Conservation (phyloP, 2,888 invertebrate genomes). For the Cephalotes varians region DNA sequence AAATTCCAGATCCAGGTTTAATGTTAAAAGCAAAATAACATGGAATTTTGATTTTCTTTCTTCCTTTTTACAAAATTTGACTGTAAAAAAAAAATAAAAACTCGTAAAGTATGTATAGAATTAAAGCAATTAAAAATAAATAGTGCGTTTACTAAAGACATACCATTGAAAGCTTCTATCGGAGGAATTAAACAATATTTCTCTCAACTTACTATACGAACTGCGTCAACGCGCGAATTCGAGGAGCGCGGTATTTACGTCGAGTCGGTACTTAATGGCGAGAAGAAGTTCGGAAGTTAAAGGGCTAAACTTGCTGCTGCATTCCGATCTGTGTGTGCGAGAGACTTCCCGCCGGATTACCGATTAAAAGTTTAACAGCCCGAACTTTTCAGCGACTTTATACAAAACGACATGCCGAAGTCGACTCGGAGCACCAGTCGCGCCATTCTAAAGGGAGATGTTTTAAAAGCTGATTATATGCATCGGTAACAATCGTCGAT, state of each 20-base stretch:
- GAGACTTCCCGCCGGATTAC: slow-evolving; percentile 44
- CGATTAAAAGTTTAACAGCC: slow-evolving; percentile 54
- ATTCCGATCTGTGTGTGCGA: slow-evolving; percentile 20
- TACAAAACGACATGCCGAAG: slow-evolving; percentile 25
- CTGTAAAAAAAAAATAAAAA: neutral
- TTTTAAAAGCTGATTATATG: slow-evolving; percentile 44
- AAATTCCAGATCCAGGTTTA: neutral
- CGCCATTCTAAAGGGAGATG: neutral
- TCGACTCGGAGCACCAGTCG: neutral
- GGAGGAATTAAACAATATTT: slow-evolving; percentile 4
- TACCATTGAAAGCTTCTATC: slow-evolving; percentile 1
- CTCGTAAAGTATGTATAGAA: neutral
- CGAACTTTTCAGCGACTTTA: slow-evolving; percentile 47
- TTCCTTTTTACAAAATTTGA: neutral
- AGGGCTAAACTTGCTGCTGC: slow-evolving; percentile 39
- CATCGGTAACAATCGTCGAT: slow-evolving; percentile 35
- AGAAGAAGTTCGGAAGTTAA: slow-evolving; percentile 47
- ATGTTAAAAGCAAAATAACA: neutral
- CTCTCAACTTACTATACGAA: slow-evolving; percentile 22
- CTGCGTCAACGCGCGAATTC: slow-evolving; percentile 27
- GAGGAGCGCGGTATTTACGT: slow-evolving; percentile 29
- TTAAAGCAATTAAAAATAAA: neutral
- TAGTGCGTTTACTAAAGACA: neutral
- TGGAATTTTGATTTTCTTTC: neutral
- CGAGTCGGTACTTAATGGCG: slow-evolving; percentile 36